Base-by-base conservation (phyloP, 2,888 invertebrate species). In the Callimorpha dominula region DNA sequence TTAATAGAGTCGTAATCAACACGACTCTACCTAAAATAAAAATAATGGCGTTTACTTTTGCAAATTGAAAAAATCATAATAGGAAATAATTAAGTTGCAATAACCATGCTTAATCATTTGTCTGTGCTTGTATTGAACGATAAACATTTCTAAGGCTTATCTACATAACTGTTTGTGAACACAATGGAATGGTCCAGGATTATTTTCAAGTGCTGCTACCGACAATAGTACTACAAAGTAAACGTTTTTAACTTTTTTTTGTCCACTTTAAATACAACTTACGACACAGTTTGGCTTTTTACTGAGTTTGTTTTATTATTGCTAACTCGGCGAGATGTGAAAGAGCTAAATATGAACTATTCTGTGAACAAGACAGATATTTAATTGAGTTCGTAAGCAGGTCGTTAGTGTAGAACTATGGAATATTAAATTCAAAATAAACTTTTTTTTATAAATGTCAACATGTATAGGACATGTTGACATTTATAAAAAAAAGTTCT, bases 181-280 rank as follows among this genome's bases (percentile, higher is more conserved):
- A 92, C 91, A 92, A 92, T 90, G 81, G 80, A 75, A 64, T 71
- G 74, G 77, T 74, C 64, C 77, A 80, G 87, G 88, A 90, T 91
- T 90, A 89, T 77, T 79, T 79, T 79, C 70, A 77, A 81, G 81
- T 84, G 84, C 82, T 76, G 87, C 90, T 89, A 89, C 89, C 83
- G 84, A 84, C 84, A 78, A 81, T 81, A 83, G 82, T 79, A 77
- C 81, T 78, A 76, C 70, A 73, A 76, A 54, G 43, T 68, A 72
- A 77, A 73, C 68, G 65, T 73, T 76, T 78, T 71, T 49, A 71
- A 50, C 43, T 67, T 68, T 80, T 71, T 80, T 80, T 75, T 80
- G 75, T 77, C 43, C 15, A 72, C 60, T 75, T 8, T 17, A 74
- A 72, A 70, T 74, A 66, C 73, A 67, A 65, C 64, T 64, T 68